Evolutionary conservation across 2,113 vertebrate genomes (phyloP).

Genomic region (Pardalotus punctatus): DNA sequence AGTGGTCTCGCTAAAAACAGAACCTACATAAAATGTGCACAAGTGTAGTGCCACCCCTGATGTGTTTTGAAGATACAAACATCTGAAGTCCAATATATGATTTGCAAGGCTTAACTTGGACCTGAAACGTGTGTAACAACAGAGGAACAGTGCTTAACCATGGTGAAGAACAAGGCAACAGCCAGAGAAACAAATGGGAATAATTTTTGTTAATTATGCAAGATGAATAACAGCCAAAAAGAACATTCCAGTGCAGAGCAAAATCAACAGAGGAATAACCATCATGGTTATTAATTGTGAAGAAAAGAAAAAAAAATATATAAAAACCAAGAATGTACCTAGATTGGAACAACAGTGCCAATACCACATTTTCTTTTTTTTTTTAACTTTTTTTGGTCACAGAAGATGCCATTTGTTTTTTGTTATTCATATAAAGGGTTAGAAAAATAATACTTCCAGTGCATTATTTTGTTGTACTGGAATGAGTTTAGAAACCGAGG

Average conservation of each 20-base stretch:
- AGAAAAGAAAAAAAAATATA: not conserved
- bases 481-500: not conserved
- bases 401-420: not conserved
- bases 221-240: not conserved
- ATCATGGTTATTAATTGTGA: not conserved
- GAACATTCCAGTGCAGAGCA: not conserved
- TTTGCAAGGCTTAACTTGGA: not conserved
- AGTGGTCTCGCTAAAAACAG: constrained; percentile 50
- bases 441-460: not conserved
- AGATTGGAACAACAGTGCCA: not conserved
- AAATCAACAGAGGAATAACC: not conserved
- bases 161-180: not conserved
- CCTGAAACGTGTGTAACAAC: not conserved
- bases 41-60: not conserved
- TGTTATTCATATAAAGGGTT: not conserved
- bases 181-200: not conserved
- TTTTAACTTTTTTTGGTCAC: not conserved
- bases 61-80: not conserved
- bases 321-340: not conserved
- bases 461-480: not conserved
- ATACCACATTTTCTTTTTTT: not conserved
- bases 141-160: not conserved
- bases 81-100: not conserved
- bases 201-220: constrained; percentile 1
- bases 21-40: not conserved